Evolutionary conservation across 2,797 vertebrate species (phyloP), one percentile per base, ranked within the genome.

Genomic region (Lophius americanus): DNA sequence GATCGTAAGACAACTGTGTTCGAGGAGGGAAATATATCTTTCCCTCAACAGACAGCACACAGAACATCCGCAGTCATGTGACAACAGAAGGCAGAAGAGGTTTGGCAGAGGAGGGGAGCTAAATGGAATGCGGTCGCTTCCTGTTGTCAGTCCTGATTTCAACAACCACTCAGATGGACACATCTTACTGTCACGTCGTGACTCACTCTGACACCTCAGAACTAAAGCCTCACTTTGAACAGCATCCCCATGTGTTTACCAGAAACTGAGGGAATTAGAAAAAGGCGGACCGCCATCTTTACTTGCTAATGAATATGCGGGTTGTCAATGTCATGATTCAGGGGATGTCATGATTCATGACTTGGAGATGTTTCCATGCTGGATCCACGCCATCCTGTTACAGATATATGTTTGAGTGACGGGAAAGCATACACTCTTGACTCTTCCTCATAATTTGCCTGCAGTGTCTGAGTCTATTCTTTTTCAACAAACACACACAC

Each of bases 61-160:
- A 67, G 44, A 73, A 72, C 78, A 82, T 77, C 68, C 78, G 78
- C 75, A 76, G 71, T 67, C 72, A 72, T 74, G 78, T 71, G 71
- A 78, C 74, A 81, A 64, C 49, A 63, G 71, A 71, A 67, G 57
- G 65, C 66, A 78, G 63, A 9, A 60, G 71, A 68, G 61, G 46
- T 60, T 75, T 70, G 69, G 73, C 37, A 64, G 74, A 53, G 51
- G 49, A 74, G 56, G 23, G 42, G 59, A 67, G 53, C 49, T 64
- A 72, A 65, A 73, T 57, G 66, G 68, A 70, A 81, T 38, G 63
- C 51, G 77, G 67, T 63, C 70, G 52, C 59, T 81, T 84, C 80
- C 73, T 80, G 67, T 79, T 81, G 72, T 85, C 81, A 80, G 41
- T 71, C 67, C 51, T 53, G 46, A 76, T 84, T 77, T 81, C 49